Conservation (phyloP, 2,888 invertebrate species). For the Tridacna crocea region DNA sequence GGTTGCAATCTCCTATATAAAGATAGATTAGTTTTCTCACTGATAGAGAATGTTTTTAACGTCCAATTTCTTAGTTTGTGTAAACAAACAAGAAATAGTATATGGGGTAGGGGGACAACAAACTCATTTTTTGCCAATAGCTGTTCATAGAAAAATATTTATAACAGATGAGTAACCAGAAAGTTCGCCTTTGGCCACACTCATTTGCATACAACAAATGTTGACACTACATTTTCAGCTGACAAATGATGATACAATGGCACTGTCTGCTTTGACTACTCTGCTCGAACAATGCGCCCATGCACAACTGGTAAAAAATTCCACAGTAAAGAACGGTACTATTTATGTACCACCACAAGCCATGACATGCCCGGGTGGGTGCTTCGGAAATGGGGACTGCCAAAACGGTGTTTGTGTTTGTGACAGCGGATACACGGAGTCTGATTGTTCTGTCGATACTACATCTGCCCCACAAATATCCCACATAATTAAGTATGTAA, state of each 20-base stretch:
- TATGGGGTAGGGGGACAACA: no score
- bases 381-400: conserved; percentile 52
- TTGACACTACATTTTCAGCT: conserved; percentile 24
- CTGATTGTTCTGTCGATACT: conserved; percentile 41
- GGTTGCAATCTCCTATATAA: no score
- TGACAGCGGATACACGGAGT: conserved; percentile 28
- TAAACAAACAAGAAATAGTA: no score
- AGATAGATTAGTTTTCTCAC: no score
- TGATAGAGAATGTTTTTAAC: no score
- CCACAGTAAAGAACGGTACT: conserved; percentile 23
- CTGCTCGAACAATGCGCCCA: conserved; percentile 44
- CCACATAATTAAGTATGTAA: conserved; percentile 31
- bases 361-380: conserved; percentile 42
- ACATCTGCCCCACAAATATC: conserved; percentile 29
- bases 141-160: no score
- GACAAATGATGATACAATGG: conserved; percentile 45
- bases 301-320: conserved; percentile 7
- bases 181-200: no score
- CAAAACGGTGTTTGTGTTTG: conserved; percentile 38
- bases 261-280: conserved; percentile 29
- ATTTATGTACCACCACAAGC: conserved; percentile 8
- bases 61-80: no score
- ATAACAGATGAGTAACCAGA: no score
- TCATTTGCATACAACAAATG: no score
- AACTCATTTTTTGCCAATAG: no score